Evolutionary conservation across 2,113 vertebrate species (phyloP), one percentile per base, ranked within the genome.

Genomic region (Hippopotamus amphibius): DNA sequence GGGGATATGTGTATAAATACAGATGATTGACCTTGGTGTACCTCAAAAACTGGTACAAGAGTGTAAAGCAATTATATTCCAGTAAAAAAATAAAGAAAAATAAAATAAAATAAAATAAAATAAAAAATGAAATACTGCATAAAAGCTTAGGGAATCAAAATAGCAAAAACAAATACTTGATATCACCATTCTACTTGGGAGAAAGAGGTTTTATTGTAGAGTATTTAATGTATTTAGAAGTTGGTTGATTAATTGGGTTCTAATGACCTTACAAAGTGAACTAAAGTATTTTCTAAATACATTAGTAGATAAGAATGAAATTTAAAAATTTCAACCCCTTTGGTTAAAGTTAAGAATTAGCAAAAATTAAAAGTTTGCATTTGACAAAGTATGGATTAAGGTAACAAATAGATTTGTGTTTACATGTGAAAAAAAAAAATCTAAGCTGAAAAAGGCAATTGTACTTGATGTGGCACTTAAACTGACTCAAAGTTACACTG

Each of bases 251-350:
- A 83, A 59, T 46, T 96, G 63, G 66, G 50, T 50, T 95, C 4
- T 77, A 96, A 72, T 84, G 50, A 96, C 15, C 24, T 79, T 90
- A 82, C 8, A 90, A 94, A 92, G 28, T 95, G 28, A 88, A 92
- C 12, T 63, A 33, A 88, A 55, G 3, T 90, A 92, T 59, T 96
- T 96, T 84, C 43, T 57, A 96, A 93, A 93, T 88, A 86, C 7
- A 92, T 80, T 90, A 68, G 10, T 77, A 93, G 19, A 53, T 37
- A 77, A 74, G 53, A 87, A 76, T 72, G 2, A 81, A 97, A 88
- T 88, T 57, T 87, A 76, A 83, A 68, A 90, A 94, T 90, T 80
- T 92, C 57, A 95, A 84, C 24, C 3, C 30, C n/a, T 88, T 17
- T 88, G 14, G 22, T 57, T 84, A 95, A 95, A 92, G 53, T 37